Evolutionary conservation across 2,888 invertebrate genomes (phyloP), one percentile per base, ranked within the genome.

Genomic region (Tridacna gigas): DNA sequence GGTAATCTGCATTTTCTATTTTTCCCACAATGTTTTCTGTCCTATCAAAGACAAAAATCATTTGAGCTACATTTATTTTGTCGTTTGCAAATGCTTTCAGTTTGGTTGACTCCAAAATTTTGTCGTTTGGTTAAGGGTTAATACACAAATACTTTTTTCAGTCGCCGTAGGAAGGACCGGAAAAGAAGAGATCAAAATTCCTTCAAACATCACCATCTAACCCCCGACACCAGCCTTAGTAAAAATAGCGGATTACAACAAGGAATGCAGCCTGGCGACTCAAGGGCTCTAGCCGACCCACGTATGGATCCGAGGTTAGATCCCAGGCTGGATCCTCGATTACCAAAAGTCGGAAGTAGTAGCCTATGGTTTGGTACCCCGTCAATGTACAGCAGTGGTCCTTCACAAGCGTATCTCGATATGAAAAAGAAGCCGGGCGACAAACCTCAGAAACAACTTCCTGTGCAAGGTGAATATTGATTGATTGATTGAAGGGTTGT

Each of bases 361-460:
- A 91, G 89, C 20, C 79, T 92, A 60, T 92, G 92, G 92, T 86
- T 91, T 74, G 91, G 90, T 2, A 83, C 86, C 20, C 91, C 91
- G 0, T 89, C 90, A 11, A 79, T 92, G 80, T 91, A 91, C 65
- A 86, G 89, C 1, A 82, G 80, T 4, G 78, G 80, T 11, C 91
- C 91, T 5, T 82, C 91, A 37, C 88, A 88, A 13, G 88, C 84
- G 11, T 89, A 90, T 73, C 86, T 85, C 15, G 88, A 85, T n/a
- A 86, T 88, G 84, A 85, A 85, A 66, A 71, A 80, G 67, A 79
- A 77, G n/a, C 71, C 74, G 20, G 77, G 65, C 25, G 66, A 37
- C 9, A 61, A 77, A 45, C 74, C 71, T 18, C 66, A 61, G 1
- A 79, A 79, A 60, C 81, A 80, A 28, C 74, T 65, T 15, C 60